Percentiles rank a stretch among this genome's conserved stretches.
Evolutionary conservation across 2,888 invertebrate species (phyloP).

Genomic region (Pristionchus japonicus): DNA sequence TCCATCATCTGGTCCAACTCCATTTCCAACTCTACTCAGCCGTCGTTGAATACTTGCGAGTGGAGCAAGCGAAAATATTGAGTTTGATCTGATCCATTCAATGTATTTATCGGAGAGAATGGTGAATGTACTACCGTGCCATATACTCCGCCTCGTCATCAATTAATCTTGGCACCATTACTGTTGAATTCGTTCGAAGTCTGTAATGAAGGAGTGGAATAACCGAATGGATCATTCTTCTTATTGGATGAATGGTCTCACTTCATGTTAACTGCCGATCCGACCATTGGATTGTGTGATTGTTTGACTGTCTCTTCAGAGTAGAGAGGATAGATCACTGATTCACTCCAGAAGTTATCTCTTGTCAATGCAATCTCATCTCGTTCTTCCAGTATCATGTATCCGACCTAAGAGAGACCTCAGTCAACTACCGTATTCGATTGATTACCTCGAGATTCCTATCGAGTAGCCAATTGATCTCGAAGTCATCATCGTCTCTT

Average conservation of each 20-base stretch:
- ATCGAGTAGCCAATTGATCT: constrained; percentile 46
- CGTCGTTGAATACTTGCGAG: not conserved
- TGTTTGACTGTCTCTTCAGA: constrained; percentile 24
- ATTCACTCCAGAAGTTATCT: constrained; percentile 37
- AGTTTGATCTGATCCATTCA: not conserved
- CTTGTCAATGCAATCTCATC: constrained; percentile 8
- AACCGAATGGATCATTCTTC: too few relatives aligned
- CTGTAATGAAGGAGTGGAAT: not conserved
- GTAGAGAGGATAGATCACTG: constrained; percentile 39
- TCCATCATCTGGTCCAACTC: not conserved
- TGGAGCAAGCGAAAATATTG: constrained; percentile 8
- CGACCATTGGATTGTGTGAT: constrained; percentile 26
- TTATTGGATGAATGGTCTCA: not conserved
- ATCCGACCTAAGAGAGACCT: constrained; percentile 10
- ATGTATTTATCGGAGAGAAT: not conserved
- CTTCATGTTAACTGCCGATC: constrained; percentile 46
- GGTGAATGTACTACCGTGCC: not conserved
- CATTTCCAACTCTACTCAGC: not conserved
- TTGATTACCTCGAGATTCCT: constrained; percentile 39
- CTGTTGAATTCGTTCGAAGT: constrained; percentile 32
- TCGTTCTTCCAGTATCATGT: constrained; percentile 34
- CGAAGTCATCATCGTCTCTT: constrained; percentile 46
- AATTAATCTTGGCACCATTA: constrained; percentile 39
- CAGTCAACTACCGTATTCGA: not conserved
- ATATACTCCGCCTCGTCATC: constrained; percentile 34